Base-by-base conservation (phyloP, 92 coral and sea anemone species). In the Phenganax marumi region DNA sequence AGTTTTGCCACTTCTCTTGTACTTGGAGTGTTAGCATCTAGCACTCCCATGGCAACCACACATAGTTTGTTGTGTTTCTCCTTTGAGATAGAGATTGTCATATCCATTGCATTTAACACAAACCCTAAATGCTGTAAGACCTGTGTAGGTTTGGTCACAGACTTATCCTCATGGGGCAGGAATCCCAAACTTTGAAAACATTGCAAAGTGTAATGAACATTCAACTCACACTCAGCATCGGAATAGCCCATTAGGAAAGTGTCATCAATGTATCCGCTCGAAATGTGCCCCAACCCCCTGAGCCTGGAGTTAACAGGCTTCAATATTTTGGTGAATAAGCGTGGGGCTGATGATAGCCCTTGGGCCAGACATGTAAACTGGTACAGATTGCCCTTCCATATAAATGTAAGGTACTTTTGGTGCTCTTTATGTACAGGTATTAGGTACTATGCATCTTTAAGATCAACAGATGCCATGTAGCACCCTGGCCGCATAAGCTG, bases 91-190 rank as follows among this genome's bases (percentile, higher is more conserved):
- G 85, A 68, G 16, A 86, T 68, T 22, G 89, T 82, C 92, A 82
- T 83, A 19, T 89, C 87, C 55, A 82, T 73, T 49, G 90, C 86
- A 52, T 86, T 89, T n/a, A 86, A 75, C 53, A 71, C 72, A 78
- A 89, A 70, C 6, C 76, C 76, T 24, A 86, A 75, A 71, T 82
- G 90, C 39, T 86, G 72, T 22, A 86, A 39, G 26, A 75, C 62
- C 69, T 86, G 86, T 52, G 86, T 86, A 52, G 92, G 90, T 65
- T 73, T 86, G 48, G 87, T 83, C 82, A 86, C 85, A 49, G 92
- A 86, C 79, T 86, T 89, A 65, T 76, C 76, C 7, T 70, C 76
- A 70, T 70, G 81, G 9, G 87, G 86, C 24, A 76, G 43, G 76
- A 89, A 86, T 9, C 89, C 69, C 73, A 56, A 70, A 63, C 66